Evolutionary conservation across 1,140 invertebrate genomes (phyloP), one percentile per base, ranked within the genome.

Genomic region (Euwallacea similis): DNA sequence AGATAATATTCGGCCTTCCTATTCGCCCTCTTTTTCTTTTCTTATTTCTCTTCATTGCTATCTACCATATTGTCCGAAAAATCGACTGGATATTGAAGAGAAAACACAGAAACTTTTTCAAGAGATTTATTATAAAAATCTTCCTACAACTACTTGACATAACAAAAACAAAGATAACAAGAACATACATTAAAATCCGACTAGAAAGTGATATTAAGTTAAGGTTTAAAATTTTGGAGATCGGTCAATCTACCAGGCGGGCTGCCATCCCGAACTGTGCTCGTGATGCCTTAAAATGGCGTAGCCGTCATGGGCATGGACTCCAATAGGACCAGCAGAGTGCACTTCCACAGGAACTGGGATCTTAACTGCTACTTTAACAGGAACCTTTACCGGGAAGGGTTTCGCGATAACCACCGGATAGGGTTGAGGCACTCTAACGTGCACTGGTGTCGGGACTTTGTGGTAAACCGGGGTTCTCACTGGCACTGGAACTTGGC

Each of bases 401-500:
- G 76, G 76, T 47, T 71, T 77, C 56, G 75, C 66, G n/a, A 77
- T 67, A 10, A 75, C 66, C 8, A 81, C 79, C 42, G 78, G 76
- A 58, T 78, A 77, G 7, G 78, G 79, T 66, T 75, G 75, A 41
- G 76, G 74, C 8, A 79, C 77, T 47, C 63, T 73, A 9, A 80
- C 79, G 41, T 79, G 78, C 6, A 81, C 79, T 8, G 80, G 77
- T 7, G 78, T 77, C 2, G 81, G 77, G 67, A 83, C 78, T 69
- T 77, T 76, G 13, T 82, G 75, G 55, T 77, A 80, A 46, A 82
- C 78, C 63, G 80, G 77, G 10, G 75, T 77, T 64, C 77, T 78
- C 7, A 82, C 79, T 47, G 76, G 74, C 47, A 82, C 79, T 43
- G 77, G 78, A 16, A 80, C 75, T 33, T 73, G 75, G 16, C 76